These are phyloP conservation scores for Drosophila cardini DNA, from an alignment of 1,140 invertebrate genomes.

Conservation along the genomic window DNA sequence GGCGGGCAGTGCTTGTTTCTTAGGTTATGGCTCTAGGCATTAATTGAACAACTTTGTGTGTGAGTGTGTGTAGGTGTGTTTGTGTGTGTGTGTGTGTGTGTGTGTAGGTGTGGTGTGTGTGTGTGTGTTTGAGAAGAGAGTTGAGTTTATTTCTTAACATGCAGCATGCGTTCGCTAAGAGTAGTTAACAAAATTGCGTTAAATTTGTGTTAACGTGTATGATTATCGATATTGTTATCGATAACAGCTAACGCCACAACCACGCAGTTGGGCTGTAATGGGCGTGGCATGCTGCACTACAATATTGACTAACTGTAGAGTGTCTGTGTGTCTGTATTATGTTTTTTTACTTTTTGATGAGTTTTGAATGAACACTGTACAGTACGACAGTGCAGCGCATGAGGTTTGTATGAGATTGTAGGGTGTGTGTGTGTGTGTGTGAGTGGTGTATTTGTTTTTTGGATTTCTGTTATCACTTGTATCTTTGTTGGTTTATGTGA, in stretches of 20 bases:
- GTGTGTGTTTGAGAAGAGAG: constrained; percentile 11
- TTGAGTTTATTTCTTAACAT: constrained; percentile 36
- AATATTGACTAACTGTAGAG: constrained; percentile 9
- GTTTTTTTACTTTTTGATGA: constrained; percentile 22
- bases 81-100: constrained; percentile 18
- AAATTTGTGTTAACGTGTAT: constrained; percentile 35
- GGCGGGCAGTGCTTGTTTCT: background rate
- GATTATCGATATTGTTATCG: constrained; percentile 29
- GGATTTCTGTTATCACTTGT: constrained; percentile 9
- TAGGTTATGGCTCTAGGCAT: background rate
- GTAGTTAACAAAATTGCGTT: constrained; percentile 34
- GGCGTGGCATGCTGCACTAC: constrained; percentile 35
- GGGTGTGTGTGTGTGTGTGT: constrained; percentile 31
- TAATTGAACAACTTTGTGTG: constrained; percentile 31
- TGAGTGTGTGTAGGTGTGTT: constrained; percentile 20
- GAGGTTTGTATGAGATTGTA: constrained; percentile 34
- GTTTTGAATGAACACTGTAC: constrained; percentile 45
- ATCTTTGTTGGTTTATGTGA: constrained; percentile 58
- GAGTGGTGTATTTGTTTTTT: constrained; percentile 2
- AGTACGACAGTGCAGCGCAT: constrained; percentile 28
- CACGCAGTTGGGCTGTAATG: constrained; percentile 18
- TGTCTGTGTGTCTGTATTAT: constrained; percentile 28
- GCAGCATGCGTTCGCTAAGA: constrained; percentile 65
- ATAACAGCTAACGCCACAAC: constrained; percentile 34
- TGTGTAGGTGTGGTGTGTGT: constrained; percentile 13